Conservation (phyloP, 2,797 vertebrate genomes). For the Alauda arvensis region DNA sequence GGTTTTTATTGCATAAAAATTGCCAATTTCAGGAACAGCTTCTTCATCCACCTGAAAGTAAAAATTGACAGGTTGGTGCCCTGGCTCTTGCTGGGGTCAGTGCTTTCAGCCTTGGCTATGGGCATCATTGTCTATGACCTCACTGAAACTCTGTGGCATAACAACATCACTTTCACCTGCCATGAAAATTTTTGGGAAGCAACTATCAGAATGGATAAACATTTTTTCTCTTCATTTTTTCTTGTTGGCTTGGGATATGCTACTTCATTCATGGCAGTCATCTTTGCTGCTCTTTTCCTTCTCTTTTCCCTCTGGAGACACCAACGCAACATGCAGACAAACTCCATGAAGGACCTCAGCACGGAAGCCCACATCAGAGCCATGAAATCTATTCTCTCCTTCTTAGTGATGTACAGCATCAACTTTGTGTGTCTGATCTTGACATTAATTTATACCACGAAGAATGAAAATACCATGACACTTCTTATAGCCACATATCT, state of each 20-base stretch:
- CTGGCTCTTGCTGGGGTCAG: neutral
- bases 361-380: constrained; percentile 39
- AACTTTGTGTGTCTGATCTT: neutral
- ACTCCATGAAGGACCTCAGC: neutral
- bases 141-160: accelerated
- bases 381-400: constrained; percentile 36
- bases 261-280: neutral
- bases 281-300: neutral
- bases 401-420: neutral
- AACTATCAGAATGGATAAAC: accelerated
- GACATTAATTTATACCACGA: accelerated
- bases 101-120: neutral
- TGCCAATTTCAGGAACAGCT: constrained; percentile 7
- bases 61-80: neutral
- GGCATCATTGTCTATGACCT: accelerated
- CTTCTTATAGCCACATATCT: accelerated
- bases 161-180: neutral
- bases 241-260: accelerated
- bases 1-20: constrained; percentile 63
- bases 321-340: neutral
- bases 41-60: neutral
- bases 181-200: accelerated
- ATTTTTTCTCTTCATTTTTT: accelerated
- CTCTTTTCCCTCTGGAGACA: constrained; percentile 62
- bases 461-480: accelerated